These are phyloP conservation scores for Zygothrica quintamaculata DNA, from an alignment of 2,888 invertebrate species.

Conservation along the genomic window DNA sequence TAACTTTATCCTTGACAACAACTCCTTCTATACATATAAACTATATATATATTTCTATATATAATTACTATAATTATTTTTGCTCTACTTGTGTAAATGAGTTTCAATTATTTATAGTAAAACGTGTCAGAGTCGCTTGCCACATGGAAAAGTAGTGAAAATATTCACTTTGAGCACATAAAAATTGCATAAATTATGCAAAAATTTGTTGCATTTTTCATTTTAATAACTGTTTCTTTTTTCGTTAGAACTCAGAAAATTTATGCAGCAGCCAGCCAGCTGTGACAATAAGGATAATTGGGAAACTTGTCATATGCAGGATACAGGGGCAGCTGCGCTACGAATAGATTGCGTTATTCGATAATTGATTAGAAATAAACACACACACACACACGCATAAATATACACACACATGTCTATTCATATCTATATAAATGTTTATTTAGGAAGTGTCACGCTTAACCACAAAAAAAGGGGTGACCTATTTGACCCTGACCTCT, in stretches of 20 bases:
- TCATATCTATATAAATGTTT: slow-evolving; percentile 54
- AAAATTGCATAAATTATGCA: slow-evolving; percentile 44
- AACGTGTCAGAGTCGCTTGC: not conserved
- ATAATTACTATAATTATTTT: not conserved
- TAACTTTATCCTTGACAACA: too few species aligned
- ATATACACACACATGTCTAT: not conserved
- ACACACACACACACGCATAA: not conserved
- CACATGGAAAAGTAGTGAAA: not conserved
- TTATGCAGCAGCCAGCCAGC: slow-evolving; percentile 38
- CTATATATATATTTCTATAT: too few species aligned
- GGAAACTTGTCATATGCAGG: slow-evolving; percentile 25
- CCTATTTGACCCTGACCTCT: slow-evolving; percentile 60
- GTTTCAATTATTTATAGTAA: slow-evolving; percentile 13
- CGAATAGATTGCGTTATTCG: slow-evolving; percentile 62
- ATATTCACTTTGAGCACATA: slow-evolving; percentile 2
- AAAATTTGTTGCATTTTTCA: slow-evolving; percentile 44
- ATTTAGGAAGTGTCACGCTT: slow-evolving; percentile 59
- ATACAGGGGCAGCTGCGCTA: slow-evolving; percentile 56
- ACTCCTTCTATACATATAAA: too few species aligned
- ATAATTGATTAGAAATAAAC: slow-evolving; percentile 78
- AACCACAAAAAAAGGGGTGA: slow-evolving; percentile 55
- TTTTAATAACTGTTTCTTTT: not conserved
- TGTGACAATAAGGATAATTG: slow-evolving; percentile 22
- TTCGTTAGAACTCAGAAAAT: slow-evolving; percentile 27
- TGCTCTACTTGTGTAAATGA: slow-evolving; percentile 1